These are phyloP conservation scores for Pollimyrus isidori DNA, from an alignment of 2,113 vertebrate species.

Conservation along the genomic window DNA sequence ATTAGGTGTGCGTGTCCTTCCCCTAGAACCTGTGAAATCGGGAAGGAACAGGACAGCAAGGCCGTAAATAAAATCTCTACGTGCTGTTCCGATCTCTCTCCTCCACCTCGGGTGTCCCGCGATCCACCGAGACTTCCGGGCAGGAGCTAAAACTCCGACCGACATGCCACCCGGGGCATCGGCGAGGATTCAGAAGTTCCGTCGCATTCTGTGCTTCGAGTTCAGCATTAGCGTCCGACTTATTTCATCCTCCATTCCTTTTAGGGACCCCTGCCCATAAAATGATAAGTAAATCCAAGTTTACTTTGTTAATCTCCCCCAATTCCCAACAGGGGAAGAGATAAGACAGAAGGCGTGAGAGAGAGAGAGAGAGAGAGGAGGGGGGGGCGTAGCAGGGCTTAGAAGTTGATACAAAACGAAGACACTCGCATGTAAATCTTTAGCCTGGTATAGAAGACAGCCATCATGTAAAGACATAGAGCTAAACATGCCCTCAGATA, in stretches of 20 bases:
- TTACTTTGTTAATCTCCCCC: conserved; percentile 72
- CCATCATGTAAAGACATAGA: background rate
- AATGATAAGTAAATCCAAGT: conserved; percentile 74
- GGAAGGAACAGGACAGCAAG: background rate
- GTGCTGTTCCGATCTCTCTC: background rate
- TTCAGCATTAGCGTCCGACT: conserved; percentile 38
- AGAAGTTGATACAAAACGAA: conserved; percentile 2
- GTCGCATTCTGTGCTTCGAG: conserved; percentile 36
- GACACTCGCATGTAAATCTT: background rate
- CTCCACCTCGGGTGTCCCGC: background rate
- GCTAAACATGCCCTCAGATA: background rate
- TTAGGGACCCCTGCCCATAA: conserved; percentile 62
- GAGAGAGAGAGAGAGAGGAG: background rate
- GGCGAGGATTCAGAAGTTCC: conserved; percentile 26
- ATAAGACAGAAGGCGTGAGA: conserved; percentile 37
- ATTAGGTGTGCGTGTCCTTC: background rate
- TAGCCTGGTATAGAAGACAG: background rate
- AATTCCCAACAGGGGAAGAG: conserved; percentile 54
- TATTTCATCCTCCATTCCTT: conserved; percentile 57
- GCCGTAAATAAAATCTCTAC: background rate
- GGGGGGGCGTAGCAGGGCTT: background rate
- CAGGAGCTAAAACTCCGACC: conserved; percentile 25
- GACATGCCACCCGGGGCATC: conserved; percentile 22
- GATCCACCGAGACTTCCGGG: background rate
- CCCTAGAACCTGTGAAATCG: background rate